A percentile compares a stretch with the other conserved stretches of the same genome.
phyloP scores from a whole-genome alignment of 2,797 vertebrate genomes.

The Parauchenoglanis ngamensis region DNA sequence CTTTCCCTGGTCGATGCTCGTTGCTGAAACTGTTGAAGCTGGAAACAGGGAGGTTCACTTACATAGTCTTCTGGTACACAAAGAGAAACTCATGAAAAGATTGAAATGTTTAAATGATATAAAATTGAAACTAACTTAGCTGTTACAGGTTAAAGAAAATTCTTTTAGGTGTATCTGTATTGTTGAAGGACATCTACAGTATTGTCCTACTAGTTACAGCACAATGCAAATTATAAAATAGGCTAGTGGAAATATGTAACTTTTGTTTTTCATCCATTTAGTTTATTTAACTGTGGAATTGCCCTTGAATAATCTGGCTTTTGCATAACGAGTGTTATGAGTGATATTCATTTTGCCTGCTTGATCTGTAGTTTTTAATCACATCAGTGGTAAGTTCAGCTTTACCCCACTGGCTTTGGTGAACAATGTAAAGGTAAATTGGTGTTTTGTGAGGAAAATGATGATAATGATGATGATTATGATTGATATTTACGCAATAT shows the following conservation, averaged over 20 bases:
- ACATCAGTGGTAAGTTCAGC: conserved; percentile 5
- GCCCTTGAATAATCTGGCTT: not conserved
- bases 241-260: not conserved
- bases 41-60: too few relatives aligned
- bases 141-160: not conserved
- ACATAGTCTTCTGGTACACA: too few relatives aligned
- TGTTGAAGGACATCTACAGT: not conserved
- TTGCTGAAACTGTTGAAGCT: too few relatives aligned
- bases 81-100: too few relatives aligned
- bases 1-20: too few relatives aligned
- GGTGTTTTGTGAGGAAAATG: not conserved
- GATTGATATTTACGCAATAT: not conserved
- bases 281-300: conserved; percentile 4
- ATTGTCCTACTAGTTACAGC: too few relatives aligned
- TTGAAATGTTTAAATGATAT: too few relatives aligned
- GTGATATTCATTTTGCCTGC: not conserved
- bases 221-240: not conserved
- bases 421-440: not conserved
- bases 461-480: not conserved
- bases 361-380: conserved; percentile 1
- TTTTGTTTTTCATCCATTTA: not conserved
- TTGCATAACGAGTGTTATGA: not conserved
- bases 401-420: conserved; percentile 13
- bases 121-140: too few relatives aligned
- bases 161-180: not conserved